phyloP scores from a whole-genome alignment of 1,140 invertebrate species.

The Philopotamus ludificatus region DNA sequence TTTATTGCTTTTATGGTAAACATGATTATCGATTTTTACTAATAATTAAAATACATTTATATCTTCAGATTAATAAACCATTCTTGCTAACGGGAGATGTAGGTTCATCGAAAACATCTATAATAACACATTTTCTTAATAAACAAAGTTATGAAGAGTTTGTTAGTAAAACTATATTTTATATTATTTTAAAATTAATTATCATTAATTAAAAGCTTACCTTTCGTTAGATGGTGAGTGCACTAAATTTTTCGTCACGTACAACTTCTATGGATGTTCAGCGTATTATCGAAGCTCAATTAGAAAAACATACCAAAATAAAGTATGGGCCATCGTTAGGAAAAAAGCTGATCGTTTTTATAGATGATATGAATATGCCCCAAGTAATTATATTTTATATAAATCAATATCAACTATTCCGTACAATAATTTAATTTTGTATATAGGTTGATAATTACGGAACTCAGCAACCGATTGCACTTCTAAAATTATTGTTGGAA shows the following conservation, averaged over 20 bases:
- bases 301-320: constrained; percentile 88
- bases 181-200: not conserved
- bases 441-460: constrained; percentile 72
- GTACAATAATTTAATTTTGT: constrained; percentile 9
- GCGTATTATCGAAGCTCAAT: constrained; percentile 77
- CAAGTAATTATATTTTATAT: constrained; percentile 56
- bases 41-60: not conserved
- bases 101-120: constrained; percentile 88
- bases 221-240: not conserved
- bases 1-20: not conserved
- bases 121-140: constrained; percentile 77
- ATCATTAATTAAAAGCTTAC: constrained; percentile 17
- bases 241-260: constrained; percentile 80
- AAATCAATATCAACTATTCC: not conserved
- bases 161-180: no score
- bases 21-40: not conserved
- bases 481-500: constrained; percentile 84
- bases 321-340: constrained; percentile 83
- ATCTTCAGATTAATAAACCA: constrained; percentile 66
- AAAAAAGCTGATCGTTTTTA: constrained; percentile 83
- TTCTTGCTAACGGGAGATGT: constrained; percentile 84
- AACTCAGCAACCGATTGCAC: constrained; percentile 88
- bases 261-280: constrained; percentile 89
- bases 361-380: constrained; percentile 95
- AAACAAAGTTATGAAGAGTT: no score